These are phyloP conservation scores for Enteromius viviparus DNA, from an alignment of 2,797 vertebrate genomes.

Conservation along the genomic window DNA sequence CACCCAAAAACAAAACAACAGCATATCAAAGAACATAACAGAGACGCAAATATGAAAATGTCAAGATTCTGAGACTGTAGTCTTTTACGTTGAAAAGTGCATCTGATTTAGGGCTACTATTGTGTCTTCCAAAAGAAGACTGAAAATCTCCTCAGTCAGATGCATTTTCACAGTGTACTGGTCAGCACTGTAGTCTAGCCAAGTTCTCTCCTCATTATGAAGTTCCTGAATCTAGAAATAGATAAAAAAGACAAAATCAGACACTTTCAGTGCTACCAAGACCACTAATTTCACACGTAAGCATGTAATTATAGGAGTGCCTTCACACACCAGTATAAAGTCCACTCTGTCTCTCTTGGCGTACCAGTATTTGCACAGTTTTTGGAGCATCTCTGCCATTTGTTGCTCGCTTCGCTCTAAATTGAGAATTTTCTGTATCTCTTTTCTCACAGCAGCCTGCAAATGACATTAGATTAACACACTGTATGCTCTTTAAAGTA, in stretches of 20 bases:
- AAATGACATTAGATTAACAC: slow-evolving; percentile 19
- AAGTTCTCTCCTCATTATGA: slow-evolving; percentile 60
- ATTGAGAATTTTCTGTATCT: slow-evolving; percentile 61
- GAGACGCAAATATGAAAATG: slow-evolving; percentile 5
- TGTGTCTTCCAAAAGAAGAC: slow-evolving; percentile 64
- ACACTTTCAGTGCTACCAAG: neutral
- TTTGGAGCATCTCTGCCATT: slow-evolving; percentile 61
- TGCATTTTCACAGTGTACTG: slow-evolving; percentile 62
- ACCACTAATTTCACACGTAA: neutral
- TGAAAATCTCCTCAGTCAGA: slow-evolving; percentile 64
- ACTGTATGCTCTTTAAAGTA: neutral
- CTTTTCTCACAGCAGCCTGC: slow-evolving; percentile 59
- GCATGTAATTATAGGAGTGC: neutral
- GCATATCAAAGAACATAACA: slow-evolving; percentile 11
- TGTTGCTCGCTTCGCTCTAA: slow-evolving; percentile 62
- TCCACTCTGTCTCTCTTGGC: slow-evolving; percentile 65
- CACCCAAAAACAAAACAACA: neutral
- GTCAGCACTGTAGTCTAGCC: slow-evolving; percentile 67
- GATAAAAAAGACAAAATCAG: slow-evolving; percentile 24
- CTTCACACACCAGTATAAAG: slow-evolving; percentile 64
- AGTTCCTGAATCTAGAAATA: slow-evolving; percentile 64
- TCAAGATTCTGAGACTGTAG: neutral
- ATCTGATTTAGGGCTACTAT: slow-evolving; percentile 62
- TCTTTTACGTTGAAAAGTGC: slow-evolving; percentile 38
- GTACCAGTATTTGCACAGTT: slow-evolving; percentile 64